Evolutionary conservation across 2,797 vertebrate genomes (phyloP).

Genomic region (Paramormyrops hopkinsi): DNA sequence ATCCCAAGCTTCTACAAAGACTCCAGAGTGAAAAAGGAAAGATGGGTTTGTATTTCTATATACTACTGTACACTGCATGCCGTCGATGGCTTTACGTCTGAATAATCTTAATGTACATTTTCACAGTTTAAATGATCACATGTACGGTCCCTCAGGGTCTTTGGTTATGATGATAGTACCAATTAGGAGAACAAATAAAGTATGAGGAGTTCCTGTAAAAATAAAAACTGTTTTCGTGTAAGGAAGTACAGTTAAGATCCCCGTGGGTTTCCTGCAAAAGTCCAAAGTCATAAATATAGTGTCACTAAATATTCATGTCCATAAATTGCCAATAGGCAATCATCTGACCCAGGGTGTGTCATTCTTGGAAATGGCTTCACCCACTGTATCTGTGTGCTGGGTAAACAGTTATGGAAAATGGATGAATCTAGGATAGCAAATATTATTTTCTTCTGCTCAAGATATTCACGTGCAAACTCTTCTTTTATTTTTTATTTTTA

Average conservation of each 20-base stretch:
- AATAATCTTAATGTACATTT: not conserved
- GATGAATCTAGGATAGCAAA: not conserved
- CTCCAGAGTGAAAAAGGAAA: not conserved
- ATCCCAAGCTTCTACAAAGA: not conserved
- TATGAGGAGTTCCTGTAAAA: not conserved
- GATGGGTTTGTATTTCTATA: not conserved
- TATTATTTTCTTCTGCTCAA: not conserved
- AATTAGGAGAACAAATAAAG: not conserved
- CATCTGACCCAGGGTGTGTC: not conserved
- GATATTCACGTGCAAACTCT: not conserved
- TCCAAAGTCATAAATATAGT: not conserved
- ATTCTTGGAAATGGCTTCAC: not conserved
- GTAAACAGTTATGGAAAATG: not conserved
- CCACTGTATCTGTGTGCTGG: not conserved
- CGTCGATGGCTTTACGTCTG: not conserved
- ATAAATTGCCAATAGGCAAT: not conserved
- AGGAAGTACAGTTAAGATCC: not conserved
- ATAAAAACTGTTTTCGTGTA: not conserved
- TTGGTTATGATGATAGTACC: not conserved
- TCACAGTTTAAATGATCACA: not conserved
- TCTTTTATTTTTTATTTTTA: not conserved
- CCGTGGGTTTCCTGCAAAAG: not conserved
- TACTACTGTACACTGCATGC: not conserved
- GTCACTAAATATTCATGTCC: not conserved
- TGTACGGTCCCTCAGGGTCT: not conserved